Evolutionary conservation across 2,888 invertebrate species (phyloP).

Genomic region (Nematopogon swammerdamellus): DNA sequence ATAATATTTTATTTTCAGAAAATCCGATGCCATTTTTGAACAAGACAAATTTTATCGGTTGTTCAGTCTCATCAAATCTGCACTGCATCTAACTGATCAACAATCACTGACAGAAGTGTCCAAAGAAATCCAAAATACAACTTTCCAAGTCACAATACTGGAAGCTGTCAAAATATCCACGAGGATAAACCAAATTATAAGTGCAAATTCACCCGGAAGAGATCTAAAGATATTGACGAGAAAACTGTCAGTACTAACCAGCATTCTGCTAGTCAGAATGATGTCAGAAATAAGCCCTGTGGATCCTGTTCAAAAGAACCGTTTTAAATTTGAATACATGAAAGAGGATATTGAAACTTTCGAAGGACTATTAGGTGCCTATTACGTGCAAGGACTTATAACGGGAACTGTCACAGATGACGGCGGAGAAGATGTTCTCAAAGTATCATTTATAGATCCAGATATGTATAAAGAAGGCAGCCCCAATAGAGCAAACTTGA

Average conservation of each 20-base stretch:
- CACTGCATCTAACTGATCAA: not conserved
- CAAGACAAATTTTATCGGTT: too few species aligned
- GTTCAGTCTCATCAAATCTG: too few species aligned
- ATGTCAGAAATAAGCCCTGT: constrained; percentile 65
- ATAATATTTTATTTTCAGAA: constrained; percentile 30
- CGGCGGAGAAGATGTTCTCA: constrained; percentile 23
- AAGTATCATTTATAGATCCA: constrained; percentile 21
- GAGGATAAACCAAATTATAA: constrained; percentile 15
- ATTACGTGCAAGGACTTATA: constrained; percentile 49
- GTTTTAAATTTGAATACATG: constrained; percentile 67
- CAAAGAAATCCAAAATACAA: constrained; percentile 12
- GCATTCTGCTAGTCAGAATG: constrained; percentile 53
- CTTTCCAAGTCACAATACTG: constrained; percentile 17
- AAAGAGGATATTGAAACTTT: constrained; percentile 65
- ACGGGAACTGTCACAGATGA: constrained; percentile 29
- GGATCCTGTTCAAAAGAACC: constrained; percentile 80
- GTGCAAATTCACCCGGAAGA: constrained; percentile 10
- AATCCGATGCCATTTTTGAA: constrained; percentile 30
- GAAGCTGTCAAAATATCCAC: constrained; percentile 20
- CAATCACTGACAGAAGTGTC: not conserved
- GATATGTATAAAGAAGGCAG: constrained; percentile 18
- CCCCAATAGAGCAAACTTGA: constrained; percentile 19
- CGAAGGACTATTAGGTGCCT: constrained; percentile 50
- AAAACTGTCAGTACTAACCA: constrained; percentile 38
- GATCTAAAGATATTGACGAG: constrained; percentile 22